Evolutionary conservation across 37 sponge, comb jelly and placozoan genomes (phyloP).

Genomic region (Aphrocallistes beatrix): DNA sequence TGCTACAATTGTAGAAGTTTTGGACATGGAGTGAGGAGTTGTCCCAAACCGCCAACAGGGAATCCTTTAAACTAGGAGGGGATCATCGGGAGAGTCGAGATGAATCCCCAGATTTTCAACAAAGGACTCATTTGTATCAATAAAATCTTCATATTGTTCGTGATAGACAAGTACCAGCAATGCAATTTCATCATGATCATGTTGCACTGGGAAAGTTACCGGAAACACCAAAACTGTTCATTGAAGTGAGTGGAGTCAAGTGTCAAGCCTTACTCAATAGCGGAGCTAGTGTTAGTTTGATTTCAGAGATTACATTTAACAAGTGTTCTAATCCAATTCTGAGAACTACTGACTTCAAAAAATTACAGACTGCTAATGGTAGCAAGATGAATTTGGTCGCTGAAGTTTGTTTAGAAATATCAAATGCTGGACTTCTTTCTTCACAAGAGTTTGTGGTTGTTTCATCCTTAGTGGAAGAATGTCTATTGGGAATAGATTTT

Average conservation of each 20-base stretch:
- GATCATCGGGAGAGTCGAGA: no score
- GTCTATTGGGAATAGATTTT: not conserved
- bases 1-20: no score
- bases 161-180: no score
- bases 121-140: no score
- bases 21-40: no score
- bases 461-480: not conserved
- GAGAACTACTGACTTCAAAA: not conserved
- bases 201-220: not conserved
- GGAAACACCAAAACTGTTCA: not conserved
- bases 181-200: not conserved
- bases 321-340: not conserved
- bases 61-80: no score
- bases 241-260: not conserved
- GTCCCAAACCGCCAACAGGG: no score
- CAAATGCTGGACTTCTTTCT: not conserved
- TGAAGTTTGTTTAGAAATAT: not conserved
- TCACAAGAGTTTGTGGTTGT: not conserved
- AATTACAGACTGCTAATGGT: not conserved
- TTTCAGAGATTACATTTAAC: not conserved
- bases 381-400: not conserved
- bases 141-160: no score
- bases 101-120: no score
- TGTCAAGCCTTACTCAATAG: not conserved
- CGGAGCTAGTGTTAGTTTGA: not conserved